A percentile compares a stretch with the other conserved stretches of the same genome.
Conservation (phyloP, 1,140 invertebrate genomes). For the Leptinotarsa undecemlineata region DNA sequence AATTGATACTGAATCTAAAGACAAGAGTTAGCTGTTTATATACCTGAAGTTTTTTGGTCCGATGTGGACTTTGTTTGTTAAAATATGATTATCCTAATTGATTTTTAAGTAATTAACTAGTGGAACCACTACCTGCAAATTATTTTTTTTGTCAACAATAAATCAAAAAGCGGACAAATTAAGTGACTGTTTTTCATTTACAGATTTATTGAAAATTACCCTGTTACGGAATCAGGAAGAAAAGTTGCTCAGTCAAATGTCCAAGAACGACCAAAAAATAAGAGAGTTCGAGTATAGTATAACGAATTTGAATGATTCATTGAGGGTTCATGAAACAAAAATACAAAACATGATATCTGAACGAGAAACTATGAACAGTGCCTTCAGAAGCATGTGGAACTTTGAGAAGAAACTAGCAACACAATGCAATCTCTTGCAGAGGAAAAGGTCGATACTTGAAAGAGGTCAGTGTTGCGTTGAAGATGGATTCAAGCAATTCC, state of each 20-base stretch:
- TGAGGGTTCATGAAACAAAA: not conserved
- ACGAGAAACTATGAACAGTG: not conserved
- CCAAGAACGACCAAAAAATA: not conserved
- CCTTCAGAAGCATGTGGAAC: not conserved
- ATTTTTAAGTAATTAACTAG: too few relatives aligned
- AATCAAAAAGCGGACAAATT: too few relatives aligned
- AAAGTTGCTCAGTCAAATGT: not conserved
- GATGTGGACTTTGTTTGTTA: too few relatives aligned
- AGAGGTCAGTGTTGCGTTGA: not conserved
- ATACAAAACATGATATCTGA: not conserved
- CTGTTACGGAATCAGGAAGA: not conserved
- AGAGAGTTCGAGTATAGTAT: not conserved
- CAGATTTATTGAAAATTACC: not conserved
- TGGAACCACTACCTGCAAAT: too few relatives aligned
- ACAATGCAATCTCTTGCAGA: not conserved
- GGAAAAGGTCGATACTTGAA: not conserved
- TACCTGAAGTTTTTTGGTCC: too few relatives aligned
- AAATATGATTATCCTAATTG: too few relatives aligned
- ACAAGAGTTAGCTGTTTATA: too few relatives aligned
- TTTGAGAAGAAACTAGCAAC: not conserved
- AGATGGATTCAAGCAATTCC: not conserved
- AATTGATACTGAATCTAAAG: too few relatives aligned
- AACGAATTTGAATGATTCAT: not conserved
- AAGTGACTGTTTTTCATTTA: not conserved
- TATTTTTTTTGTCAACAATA: too few relatives aligned